Evolutionary conservation across 2,888 invertebrate genomes (phyloP).

Genomic region (Acanthococcus lagerstroemiae): DNA sequence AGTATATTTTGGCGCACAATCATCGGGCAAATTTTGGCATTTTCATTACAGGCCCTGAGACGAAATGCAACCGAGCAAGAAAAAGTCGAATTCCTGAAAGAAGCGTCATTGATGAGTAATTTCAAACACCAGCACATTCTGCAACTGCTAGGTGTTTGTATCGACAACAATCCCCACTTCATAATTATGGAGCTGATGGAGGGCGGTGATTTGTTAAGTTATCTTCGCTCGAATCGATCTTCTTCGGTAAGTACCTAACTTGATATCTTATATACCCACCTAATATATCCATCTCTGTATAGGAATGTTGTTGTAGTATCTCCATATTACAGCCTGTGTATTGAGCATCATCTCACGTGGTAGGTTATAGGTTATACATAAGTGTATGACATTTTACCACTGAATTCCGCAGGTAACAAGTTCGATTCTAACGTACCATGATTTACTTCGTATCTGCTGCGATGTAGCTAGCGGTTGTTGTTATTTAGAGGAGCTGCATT

Average conservation of each 20-base stretch:
- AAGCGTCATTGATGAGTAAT: constrained; percentile 94
- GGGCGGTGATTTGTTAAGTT: constrained; percentile 87
- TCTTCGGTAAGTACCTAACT: constrained; percentile 26
- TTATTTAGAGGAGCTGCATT: constrained; percentile 93
- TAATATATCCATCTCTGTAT: no score
- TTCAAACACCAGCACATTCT: constrained; percentile 95
- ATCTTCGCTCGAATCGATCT: constrained; percentile 70
- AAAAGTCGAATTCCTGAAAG: constrained; percentile 87
- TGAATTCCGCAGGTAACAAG: constrained; percentile 20
- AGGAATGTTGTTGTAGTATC: no score
- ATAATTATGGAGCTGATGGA: constrained; percentile 97
- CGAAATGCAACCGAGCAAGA: constrained; percentile 85
- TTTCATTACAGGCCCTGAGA: constrained; percentile 59
- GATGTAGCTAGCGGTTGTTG: constrained; percentile 93
- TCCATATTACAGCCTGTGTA: no score
- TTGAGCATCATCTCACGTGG: no score
- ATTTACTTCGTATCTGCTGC: constrained; percentile 83
- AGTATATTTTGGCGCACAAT: not conserved
- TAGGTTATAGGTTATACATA: no score
- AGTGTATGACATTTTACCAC: not conserved
- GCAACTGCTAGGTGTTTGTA: constrained; percentile 82
- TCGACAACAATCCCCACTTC: constrained; percentile 85
- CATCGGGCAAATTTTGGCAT: not conserved
- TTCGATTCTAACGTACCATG: constrained; percentile 56
- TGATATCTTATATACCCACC: not conserved